Evolutionary conservation across 2,888 invertebrate genomes (phyloP).

Genomic region (Drosophila anceps): DNA sequence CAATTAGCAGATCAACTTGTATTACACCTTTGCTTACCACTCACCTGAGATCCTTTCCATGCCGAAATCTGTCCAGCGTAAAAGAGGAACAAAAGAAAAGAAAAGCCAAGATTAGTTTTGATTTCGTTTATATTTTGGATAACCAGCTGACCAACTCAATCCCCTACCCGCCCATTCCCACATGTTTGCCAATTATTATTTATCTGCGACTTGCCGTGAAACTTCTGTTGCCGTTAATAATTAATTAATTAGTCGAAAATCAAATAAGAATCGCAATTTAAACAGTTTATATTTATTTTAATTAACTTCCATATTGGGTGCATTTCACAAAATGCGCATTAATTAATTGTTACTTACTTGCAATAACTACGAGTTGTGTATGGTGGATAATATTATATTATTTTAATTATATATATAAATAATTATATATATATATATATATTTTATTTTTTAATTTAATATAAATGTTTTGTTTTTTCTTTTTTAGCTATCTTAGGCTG

Average conservation of each 20-base stretch:
- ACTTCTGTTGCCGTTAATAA: constrained; percentile 51
- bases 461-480: neutral
- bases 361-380: constrained; percentile 34
- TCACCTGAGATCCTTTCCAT: constrained; percentile 86
- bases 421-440: constrained; percentile 10
- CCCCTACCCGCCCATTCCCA: constrained; percentile 3
- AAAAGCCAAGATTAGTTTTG: constrained; percentile 1
- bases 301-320: constrained; percentile 40
- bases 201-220: constrained; percentile 65
- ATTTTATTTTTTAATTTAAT: constrained; percentile 1
- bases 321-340: constrained; percentile 51
- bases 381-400: constrained; percentile 1
- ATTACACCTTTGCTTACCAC: neutral
- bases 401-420: constrained; percentile 4
- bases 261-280: constrained; percentile 24
- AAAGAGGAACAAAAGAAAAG: constrained; percentile 29
- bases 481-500: neutral
- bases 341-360: constrained; percentile 53
- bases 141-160: neutral
- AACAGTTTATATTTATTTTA: constrained; percentile 49
- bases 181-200: constrained; percentile 23
- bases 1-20: neutral
- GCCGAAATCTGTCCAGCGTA: constrained; percentile 83
- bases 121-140: constrained; percentile 1
- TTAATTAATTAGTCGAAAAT: constrained; percentile 7